Base-by-base conservation (phyloP, 2,797 vertebrate species). In the Tokudaia muenninki region DNA sequence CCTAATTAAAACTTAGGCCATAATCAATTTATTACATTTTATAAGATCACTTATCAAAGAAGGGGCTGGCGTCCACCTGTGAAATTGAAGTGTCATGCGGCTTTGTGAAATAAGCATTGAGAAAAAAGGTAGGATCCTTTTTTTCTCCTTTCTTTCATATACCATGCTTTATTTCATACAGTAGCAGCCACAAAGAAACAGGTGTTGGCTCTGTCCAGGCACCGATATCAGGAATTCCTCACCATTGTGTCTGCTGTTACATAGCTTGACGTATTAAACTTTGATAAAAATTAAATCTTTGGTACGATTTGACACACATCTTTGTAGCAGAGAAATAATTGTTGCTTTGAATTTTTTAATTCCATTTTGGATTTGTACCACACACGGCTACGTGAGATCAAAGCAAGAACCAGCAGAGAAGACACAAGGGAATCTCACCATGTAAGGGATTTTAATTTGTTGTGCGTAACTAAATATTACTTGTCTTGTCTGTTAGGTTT, bases 291-390 rank as follows among this genome's bases (percentile, higher is more conserved):
- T 37, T 9, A 29, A 94, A 88, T 61, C 1, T 57, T 79, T 79
- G 2, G n/a, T 94, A 63, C 47, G 17, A 59, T 83, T 77, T 74
- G 13, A 77, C 34, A 79, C 72, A 34, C 4, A 6, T n/a, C 92
- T 95, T 80, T 63, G 29, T 55, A 67, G 82, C 19, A 67, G 82
- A 92, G 57, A 13, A 44, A 86, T 77, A n/a, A 41, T 13, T 72
- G 11, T 79, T 91, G 37, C 31, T 92, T 94, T 92, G 63, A 91
- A 59, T 74, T 6, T 82, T 82, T 92, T 90, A 61, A 65, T 83
- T 94, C 3, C 90, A 77, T 67, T 83, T 93, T 44, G 13, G 13
- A 67, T 63, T 88, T 96, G 86, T 88, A 91, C 55, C 65, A 80
- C 16, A 22, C 47, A 47, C 5, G 0, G 41, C 72, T 92, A 78